Conservation (phyloP, 2,113 vertebrate genomes). For the Muscicapa adusta region DNA sequence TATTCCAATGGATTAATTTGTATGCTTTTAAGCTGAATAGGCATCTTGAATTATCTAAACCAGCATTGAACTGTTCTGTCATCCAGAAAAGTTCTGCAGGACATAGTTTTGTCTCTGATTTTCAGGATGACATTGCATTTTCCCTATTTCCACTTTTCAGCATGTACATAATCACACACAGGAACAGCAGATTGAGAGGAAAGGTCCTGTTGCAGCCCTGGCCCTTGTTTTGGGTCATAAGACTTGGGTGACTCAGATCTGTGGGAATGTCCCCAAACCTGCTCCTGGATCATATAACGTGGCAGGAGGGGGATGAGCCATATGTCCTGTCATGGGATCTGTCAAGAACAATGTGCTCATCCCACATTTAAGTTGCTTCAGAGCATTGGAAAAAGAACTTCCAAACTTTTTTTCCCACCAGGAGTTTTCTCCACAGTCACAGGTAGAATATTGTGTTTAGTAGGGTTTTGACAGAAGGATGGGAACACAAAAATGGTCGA, state of each 20-base stretch:
- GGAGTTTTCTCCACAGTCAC: not conserved
- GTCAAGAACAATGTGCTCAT: not conserved
- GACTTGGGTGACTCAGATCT: slow-evolving; percentile 32
- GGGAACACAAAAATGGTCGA: accelerated
- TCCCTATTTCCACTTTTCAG: not conserved
- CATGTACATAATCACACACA: not conserved
- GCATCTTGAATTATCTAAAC: not conserved
- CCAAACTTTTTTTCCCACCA: not conserved
- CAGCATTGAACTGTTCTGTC: not conserved
- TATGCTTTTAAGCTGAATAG: not conserved
- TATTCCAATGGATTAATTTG: not conserved
- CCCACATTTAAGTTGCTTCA: not conserved
- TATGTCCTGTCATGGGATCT: slow-evolving; percentile 10
- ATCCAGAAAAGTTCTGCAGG: not conserved
- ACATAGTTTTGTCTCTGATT: not conserved
- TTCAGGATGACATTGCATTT: not conserved
- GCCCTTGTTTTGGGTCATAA: not conserved
- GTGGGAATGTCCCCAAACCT: slow-evolving; percentile 26
- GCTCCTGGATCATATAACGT: not conserved
- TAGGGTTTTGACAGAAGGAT: not conserved
- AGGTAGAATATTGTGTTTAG: not conserved
- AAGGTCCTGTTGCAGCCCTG: not conserved
- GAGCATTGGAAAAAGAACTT: not conserved
- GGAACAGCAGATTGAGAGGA: not conserved
- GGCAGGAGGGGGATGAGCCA: not conserved